Evolutionary conservation across 2,888 invertebrate species (phyloP), one percentile per base, ranked within the genome.

Genomic region (Sylvicola fuscatus): DNA sequence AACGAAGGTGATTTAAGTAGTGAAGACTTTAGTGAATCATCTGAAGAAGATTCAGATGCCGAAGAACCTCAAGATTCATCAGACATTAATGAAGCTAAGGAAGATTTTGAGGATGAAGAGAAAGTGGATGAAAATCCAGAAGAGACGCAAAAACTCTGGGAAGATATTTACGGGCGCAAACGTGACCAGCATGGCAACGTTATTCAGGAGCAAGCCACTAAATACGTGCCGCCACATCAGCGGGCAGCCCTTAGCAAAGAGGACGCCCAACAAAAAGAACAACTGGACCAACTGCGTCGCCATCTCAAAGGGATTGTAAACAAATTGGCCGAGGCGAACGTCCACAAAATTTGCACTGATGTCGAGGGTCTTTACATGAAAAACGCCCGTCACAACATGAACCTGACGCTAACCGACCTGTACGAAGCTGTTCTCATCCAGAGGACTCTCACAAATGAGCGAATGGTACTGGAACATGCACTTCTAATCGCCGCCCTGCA

Each of bases 91-190:
- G 37, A 34, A 16, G 15, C 4, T 12, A 29, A 36, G 38, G 28
- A 21, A 37, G 32, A 34, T 31, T 13, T 14, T 29, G 29, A 11
- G n/a, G 33, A 33, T 7, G 27, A 34, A 8, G 34, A 34, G 11
- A 14, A 27, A 27, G 27, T 14, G 3, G 27, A 34, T 27, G 33
- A 33, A 27, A 14, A 26, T 12, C 27, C 17, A 15, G 37, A 37
- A 2, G 37, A 33, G 21, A 30, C 14, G n/a, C 48, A 51, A 40
- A 54, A 54, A 28, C 49, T 54, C 7, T 80, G 78, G 76, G 87
- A 93, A 63, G 93, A 95, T 61, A 93, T 95, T 51, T 93, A 95
- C 58, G 93, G 93, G 1, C 66, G 92, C 39, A 68, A 77, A 44
- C 66, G 86, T 44, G 79, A 81, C 50, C 72, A 72, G 47, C 66